A percentile compares a stretch with the other conserved stretches of the same genome.
These are phyloP conservation scores for Bubo blakistoni DNA, from an alignment of 2,113 vertebrate species.

Conservation along the genomic window DNA sequence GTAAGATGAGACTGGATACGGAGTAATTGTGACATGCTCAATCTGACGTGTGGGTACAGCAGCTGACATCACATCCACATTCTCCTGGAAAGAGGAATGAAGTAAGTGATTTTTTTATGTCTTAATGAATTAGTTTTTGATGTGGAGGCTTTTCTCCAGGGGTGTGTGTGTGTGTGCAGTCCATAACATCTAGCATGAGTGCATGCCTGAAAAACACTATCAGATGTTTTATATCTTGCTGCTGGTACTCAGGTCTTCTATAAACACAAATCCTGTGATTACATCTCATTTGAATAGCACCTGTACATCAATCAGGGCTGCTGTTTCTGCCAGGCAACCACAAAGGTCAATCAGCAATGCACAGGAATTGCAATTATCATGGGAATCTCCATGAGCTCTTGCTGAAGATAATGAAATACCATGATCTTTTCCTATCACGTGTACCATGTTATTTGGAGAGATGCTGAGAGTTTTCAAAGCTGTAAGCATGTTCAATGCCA, in stretches of 20 bases:
- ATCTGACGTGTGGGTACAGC: neutral
- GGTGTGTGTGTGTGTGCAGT: accelerated
- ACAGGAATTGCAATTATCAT: neutral
- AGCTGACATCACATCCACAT: neutral
- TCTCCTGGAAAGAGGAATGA: neutral
- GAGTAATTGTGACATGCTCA: neutral
- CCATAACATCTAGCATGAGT: neutral
- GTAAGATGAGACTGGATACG: neutral
- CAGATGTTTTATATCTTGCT: neutral
- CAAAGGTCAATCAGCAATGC: neutral
- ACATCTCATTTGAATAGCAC: neutral
- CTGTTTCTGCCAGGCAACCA: neutral
- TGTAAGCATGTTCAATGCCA: neutral
- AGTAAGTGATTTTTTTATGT: neutral
- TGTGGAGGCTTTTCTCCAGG: neutral
- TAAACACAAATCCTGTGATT: neutral
- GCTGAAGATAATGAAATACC: neutral
- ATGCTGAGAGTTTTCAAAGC: neutral
- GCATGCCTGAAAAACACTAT: neutral
- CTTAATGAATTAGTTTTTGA: neutral
- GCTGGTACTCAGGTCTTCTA: neutral
- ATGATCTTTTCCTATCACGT: neutral
- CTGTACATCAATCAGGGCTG: neutral
- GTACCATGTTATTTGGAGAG: neutral
- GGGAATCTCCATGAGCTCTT: neutral